Base-by-base conservation (phyloP, 2,797 vertebrate species). In the Sebastes melanostomus region DNA sequence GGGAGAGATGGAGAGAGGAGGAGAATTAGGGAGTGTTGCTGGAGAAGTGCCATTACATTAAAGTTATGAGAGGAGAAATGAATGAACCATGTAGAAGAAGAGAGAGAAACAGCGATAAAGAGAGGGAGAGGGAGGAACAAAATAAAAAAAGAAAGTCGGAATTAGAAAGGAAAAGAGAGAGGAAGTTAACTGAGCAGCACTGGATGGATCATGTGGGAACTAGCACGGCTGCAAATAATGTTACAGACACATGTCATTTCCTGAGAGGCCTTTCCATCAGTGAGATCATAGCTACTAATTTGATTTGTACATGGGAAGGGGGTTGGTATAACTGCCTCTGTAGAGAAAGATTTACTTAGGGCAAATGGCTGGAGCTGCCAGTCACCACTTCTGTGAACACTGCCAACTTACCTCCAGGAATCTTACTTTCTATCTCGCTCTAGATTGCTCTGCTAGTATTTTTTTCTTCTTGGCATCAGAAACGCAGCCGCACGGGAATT, bases 281-380 rank as follows among this genome's bases (percentile, higher is more conserved):
- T 88, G 85, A 90, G 71, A 86, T 91, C 88, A 94, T 88, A 81
- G 88, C 89, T 24, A 52, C 83, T 91, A 86, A 91, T 89, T 82
- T 81, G 79, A 92, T 93, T 87, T 88, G 86, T 80, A 74, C 86
- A 85, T 59, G 66, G 63, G 59, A 67, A 55, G 72, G 61, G 70
- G 80, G 63, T 69, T 74, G 76, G 76, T 66, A 38, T 66, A 78
- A 75, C 78, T 77, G 86, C 80, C 16, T 67, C 63, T 80, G 72
- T 75, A 78, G 42, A 79, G 46, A 82, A 82, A 80, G 78, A 81
- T 79, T 83, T 77, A 84, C 72, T 81, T 42, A 65, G 63, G 59
- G 54, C 69, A 79, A 81, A 87, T 67, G 72, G 67, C 73, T 24
- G 14, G n/a, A 77, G 72, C 74, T 75, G 66, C 71, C 66, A 66